A percentile compares a stretch with the other conserved stretches of the same genome.
Evolutionary conservation across 2,888 invertebrate species (phyloP).

Genomic region (Silvanus unidentatus): DNA sequence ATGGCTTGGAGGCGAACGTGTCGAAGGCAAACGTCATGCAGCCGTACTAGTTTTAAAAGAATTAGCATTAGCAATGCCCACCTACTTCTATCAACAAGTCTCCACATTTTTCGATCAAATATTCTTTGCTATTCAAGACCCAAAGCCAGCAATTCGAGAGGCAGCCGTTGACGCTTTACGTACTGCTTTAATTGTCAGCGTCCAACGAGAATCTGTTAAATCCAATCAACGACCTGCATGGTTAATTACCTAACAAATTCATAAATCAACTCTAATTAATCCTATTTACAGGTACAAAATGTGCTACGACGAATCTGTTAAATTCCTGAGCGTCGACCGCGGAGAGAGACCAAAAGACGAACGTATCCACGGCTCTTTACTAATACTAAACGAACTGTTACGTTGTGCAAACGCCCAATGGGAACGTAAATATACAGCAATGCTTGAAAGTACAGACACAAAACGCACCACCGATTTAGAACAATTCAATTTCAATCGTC

Average conservation of each 20-base stretch:
- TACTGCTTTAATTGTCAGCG: conserved; percentile 89
- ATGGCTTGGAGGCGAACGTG: conserved; percentile 85
- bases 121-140: conserved; percentile 84
- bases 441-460: conserved; percentile 52
- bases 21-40: conserved; percentile 87
- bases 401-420: conserved; percentile 84
- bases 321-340: conserved; percentile 66
- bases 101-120: conserved; percentile 91
- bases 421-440: conserved; percentile 72
- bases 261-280: conserved; percentile 4
- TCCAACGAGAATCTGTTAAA: conserved; percentile 92
- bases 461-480: conserved; percentile 32
- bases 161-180: conserved; percentile 91
- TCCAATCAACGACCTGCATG: conserved; percentile 63
- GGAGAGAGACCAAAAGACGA: conserved; percentile 82
- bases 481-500: conserved; percentile 36
- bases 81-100: conserved; percentile 94
- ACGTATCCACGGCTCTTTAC: conserved; percentile 83
- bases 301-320: conserved; percentile 85
- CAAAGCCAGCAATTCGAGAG: conserved; percentile 85
- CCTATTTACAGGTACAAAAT: conserved; percentile 62
- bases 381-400: conserved; percentile 90
- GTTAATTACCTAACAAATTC: neutral
- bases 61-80: conserved; percentile 91
- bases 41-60: conserved; percentile 90